phyloP scores from a whole-genome alignment of 1,140 invertebrate genomes.

The Melanaphis sacchari region DNA sequence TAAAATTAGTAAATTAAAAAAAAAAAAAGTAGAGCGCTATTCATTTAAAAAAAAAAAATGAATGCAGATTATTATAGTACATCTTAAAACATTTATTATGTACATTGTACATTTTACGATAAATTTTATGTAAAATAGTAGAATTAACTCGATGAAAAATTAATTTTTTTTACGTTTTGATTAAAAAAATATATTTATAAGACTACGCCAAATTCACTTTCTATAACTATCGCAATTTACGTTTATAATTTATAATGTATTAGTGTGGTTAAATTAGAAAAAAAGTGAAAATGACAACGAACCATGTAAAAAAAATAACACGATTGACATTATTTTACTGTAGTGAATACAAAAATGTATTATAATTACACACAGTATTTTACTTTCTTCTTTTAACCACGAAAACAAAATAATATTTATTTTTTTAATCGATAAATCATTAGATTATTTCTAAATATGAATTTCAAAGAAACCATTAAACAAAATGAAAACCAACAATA shows the following conservation, averaged over 20 bases:
- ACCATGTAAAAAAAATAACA: neutral
- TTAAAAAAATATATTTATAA: neutral
- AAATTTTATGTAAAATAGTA: neutral
- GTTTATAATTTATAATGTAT: neutral
- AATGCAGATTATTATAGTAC: no score
- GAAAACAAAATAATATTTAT: neutral
- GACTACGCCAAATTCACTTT: neutral
- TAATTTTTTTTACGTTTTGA: neutral
- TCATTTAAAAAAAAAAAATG: neutral
- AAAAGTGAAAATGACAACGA: slow-evolving; percentile 41
- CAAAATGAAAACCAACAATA: neutral
- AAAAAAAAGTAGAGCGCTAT: neutral
- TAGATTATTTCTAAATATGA: neutral
- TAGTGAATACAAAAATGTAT: neutral
- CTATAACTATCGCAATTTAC: neutral
- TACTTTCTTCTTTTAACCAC: neutral
- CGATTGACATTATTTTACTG: slow-evolving; percentile 26
- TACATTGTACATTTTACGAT: neutral
- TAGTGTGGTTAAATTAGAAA: neutral
- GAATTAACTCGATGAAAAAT: neutral
- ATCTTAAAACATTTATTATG: no score
- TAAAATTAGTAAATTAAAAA: neutral
- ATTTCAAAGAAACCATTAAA: neutral
- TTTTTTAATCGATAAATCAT: neutral
- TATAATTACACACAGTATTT: neutral